These are phyloP conservation scores for Lipophrys pholis DNA, from an alignment of 2,113 vertebrate species.

Conservation along the genomic window DNA sequence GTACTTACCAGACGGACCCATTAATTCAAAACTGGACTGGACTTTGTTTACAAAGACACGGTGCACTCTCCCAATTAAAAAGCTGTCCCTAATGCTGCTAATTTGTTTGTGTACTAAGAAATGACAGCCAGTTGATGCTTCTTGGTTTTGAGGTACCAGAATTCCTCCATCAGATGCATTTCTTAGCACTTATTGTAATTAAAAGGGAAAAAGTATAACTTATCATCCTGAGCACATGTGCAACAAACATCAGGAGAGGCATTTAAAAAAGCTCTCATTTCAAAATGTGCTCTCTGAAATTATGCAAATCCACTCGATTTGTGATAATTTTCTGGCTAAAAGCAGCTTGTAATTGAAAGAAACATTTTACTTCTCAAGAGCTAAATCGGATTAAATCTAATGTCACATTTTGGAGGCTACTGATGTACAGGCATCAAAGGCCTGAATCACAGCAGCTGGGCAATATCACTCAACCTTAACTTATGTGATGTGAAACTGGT, in stretches of 20 bases:
- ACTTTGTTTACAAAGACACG: no score
- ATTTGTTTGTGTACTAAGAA: no score
- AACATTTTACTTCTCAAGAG: neutral
- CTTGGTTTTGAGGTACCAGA: no score
- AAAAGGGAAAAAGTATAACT: neutral
- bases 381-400: neutral
- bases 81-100: no score
- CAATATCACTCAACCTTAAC: neutral
- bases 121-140: no score
- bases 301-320: neutral
- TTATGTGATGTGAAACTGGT: neutral
- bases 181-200: no score
- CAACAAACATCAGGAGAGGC: neutral
- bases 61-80: no score
- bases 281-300: neutral
- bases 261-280: neutral
- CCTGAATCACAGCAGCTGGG: conserved; percentile 22
- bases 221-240: neutral
- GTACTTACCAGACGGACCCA: no score
- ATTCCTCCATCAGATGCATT: no score
- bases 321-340: neutral
- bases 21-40: no score
- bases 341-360: neutral
- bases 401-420: neutral
- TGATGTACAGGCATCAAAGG: neutral